Percentiles rank a stretch among this genome's conserved stretches.
These are phyloP conservation scores for Anguilla marmorata DNA, from an alignment of 2,797 vertebrate species.

Conservation along the genomic window DNA sequence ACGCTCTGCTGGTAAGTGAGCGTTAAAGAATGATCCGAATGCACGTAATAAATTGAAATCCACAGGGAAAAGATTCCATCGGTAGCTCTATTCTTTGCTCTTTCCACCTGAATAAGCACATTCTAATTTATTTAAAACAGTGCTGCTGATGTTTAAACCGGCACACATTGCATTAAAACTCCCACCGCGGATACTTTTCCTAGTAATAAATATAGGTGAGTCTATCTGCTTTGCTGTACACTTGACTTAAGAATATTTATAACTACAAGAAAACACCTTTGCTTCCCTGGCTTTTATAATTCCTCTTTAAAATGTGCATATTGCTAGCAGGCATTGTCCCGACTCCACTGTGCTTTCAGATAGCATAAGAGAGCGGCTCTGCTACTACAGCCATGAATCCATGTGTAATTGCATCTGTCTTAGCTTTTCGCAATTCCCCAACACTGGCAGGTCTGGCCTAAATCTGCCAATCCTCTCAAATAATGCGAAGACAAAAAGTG, in stretches of 20 bases:
- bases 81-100: conserved; percentile 68
- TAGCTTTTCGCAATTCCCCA: conserved; percentile 1
- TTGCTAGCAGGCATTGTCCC: conserved; percentile 43
- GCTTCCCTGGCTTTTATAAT: conserved; percentile 56
- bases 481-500: conserved; percentile 28
- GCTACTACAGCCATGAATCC: conserved; percentile 13
- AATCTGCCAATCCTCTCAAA: conserved; percentile 34
- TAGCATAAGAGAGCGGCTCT: conserved; percentile 15
- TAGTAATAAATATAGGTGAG: conserved; percentile 68
- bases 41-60: neutral
- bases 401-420: conserved; percentile 34
- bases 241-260: conserved; percentile 69
- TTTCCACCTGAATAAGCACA: conserved; percentile 74
- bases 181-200: conserved; percentile 69
- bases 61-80: conserved; percentile 62
- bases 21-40: neutral
- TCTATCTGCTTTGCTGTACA: conserved; percentile 59
- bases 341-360: conserved; percentile 52
- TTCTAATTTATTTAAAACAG: conserved; percentile 76
- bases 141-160: conserved; percentile 77
- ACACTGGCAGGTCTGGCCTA: conserved; percentile 32
- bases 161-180: conserved; percentile 76
- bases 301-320: conserved; percentile 46
- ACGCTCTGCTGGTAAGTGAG: neutral
- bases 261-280: conserved; percentile 35